phyloP scores from a whole-genome alignment of 2,888 invertebrate genomes.

The Ectemnius cavifrons region DNA sequence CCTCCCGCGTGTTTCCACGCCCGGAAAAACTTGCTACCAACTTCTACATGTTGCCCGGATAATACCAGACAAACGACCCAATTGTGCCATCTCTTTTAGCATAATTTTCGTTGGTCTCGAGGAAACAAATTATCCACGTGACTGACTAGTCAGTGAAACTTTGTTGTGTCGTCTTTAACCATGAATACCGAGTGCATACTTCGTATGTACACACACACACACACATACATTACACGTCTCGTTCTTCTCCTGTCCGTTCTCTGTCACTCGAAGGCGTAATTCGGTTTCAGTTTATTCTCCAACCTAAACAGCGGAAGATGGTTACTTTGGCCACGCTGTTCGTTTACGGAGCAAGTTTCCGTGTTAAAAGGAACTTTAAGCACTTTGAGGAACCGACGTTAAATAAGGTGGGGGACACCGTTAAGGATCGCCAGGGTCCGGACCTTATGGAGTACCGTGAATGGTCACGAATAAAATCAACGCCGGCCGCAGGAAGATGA shows the following conservation, averaged over 20 bases:
- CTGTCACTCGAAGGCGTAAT: neutral
- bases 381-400: conserved; percentile 47
- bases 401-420: conserved; percentile 47
- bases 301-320: conserved; percentile 25
- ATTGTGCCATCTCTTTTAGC: no score
- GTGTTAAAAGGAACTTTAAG: conserved; percentile 52
- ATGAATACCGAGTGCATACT: neutral
- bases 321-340: conserved; percentile 40
- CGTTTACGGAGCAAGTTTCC: conserved; percentile 52
- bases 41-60: neutral
- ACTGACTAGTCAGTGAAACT: no score
- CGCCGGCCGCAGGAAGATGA: conserved; percentile 29
- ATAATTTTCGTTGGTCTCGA: no score
- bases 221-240: no score
- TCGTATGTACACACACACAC: no score
- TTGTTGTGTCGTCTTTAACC: no score
- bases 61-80: no score
- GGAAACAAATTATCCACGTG: no score
- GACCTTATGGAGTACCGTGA: conserved; percentile 45
- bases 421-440: conserved; percentile 39
- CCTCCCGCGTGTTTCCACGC: neutral
- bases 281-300: conserved; percentile 34
- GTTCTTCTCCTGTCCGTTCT: neutral
- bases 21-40: conserved; percentile 26
- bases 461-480: conserved; percentile 44